A percentile compares a stretch with the other conserved stretches of the same genome.
Evolutionary conservation across 1,140 invertebrate genomes (phyloP).

Genomic region (Goniozus legneri): DNA sequence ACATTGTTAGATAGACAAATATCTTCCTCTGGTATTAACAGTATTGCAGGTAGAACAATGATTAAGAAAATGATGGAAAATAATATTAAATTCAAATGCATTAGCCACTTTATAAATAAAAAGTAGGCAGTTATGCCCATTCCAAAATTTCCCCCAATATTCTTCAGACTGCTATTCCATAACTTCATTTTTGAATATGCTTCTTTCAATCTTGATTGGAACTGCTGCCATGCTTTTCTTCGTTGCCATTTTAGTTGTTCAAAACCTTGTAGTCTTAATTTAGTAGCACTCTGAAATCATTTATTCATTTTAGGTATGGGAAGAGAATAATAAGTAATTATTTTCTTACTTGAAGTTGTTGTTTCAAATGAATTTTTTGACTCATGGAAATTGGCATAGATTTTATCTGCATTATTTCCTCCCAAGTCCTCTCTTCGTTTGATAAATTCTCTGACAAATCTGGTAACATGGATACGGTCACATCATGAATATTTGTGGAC

Average conservation of each 20-base stretch:
- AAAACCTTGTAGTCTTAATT: conserved; percentile 72
- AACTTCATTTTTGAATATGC: conserved; percentile 66
- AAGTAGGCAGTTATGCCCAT: conserved; percentile 79
- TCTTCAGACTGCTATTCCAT: conserved; percentile 68
- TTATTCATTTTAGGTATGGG: neutral
- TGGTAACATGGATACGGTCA: conserved; percentile 70
- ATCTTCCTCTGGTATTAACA: conserved; percentile 45
- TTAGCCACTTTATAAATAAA: conserved; percentile 75
- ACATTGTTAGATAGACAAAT: conserved; percentile 29
- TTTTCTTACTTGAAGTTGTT: conserved; percentile 69
- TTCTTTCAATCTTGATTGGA: conserved; percentile 60
- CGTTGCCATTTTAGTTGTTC: conserved; percentile 75
- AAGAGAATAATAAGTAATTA: too few species aligned
- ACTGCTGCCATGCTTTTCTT: conserved; percentile 66
- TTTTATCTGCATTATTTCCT: conserved; percentile 83
- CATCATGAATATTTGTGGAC: conserved; percentile 65
- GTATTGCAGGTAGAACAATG: conserved; percentile 65
- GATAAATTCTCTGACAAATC: conserved; percentile 76
- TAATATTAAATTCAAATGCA: conserved; percentile 70
- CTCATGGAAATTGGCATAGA: conserved; percentile 77
- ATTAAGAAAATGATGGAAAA: conserved; percentile 65
- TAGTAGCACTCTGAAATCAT: conserved; percentile 67
- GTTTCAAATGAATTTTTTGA: conserved; percentile 75
- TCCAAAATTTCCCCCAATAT: conserved; percentile 77
- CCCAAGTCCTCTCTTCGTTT: conserved; percentile 80